Conservation (phyloP, 53 echinoderm and acorn worm species). For the Henricia sp. region DNA sequence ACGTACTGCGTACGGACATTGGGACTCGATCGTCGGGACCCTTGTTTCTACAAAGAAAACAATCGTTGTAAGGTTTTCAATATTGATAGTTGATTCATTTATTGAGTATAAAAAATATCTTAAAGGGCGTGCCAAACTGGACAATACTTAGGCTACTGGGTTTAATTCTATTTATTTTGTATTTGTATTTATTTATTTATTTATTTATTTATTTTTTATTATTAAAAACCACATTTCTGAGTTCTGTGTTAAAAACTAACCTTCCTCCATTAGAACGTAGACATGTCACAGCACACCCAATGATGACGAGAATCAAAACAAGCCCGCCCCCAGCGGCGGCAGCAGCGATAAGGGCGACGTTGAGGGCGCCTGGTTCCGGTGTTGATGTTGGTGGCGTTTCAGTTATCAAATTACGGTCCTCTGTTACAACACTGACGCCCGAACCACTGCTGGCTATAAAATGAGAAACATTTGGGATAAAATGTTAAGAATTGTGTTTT, state of each 20-base stretch:
- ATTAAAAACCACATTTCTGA: too few species aligned
- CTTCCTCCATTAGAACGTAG: slow-evolving; percentile 28
- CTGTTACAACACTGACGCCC: too few species aligned
- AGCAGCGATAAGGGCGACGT: slow-evolving; percentile 46
- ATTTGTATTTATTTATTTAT: background rate
- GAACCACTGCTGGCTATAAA: too few species aligned
- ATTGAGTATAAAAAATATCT: too few species aligned
- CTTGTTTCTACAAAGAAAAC: background rate
- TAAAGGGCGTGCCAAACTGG: too few species aligned
- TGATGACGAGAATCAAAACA: slow-evolving; percentile 42
- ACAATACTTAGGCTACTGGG: too few species aligned
- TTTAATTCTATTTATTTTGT: too few species aligned
- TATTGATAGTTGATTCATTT: background rate
- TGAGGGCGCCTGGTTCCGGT: slow-evolving; percentile 13
- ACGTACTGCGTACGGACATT: slow-evolving; percentile 45
- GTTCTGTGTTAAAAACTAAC: background rate
- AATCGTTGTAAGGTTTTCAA: background rate
- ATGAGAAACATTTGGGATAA: too few species aligned
- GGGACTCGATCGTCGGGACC: slow-evolving; percentile 24
- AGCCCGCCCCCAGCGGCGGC: slow-evolving; percentile 68
- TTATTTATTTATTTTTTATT: background rate
- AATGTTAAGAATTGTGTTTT: too few species aligned
- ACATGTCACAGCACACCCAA: slow-evolving; percentile 39
- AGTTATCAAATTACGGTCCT: too few species aligned
- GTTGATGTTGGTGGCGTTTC: background rate